Evolutionary conservation across 1,140 invertebrate species (phyloP).

Genomic region (Odontomachus brunneus): DNA sequence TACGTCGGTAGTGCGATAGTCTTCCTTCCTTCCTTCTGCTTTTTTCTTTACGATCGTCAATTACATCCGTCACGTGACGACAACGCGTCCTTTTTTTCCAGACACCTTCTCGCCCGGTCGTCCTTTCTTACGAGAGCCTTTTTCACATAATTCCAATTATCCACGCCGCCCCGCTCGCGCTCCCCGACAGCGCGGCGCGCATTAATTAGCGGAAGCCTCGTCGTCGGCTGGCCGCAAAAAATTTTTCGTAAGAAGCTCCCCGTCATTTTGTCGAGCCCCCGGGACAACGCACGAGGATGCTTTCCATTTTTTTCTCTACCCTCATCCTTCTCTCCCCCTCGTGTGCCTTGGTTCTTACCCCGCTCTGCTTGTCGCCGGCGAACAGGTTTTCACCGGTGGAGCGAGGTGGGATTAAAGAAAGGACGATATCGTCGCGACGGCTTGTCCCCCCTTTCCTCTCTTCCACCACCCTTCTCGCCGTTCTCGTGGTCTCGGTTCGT

Average conservation of each 20-base stretch:
- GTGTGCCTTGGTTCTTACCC: conserved; percentile 59
- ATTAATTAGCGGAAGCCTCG: conserved; percentile 82
- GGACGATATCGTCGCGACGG: conserved; percentile 33
- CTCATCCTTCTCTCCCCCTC: conserved; percentile 18
- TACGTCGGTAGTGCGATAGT: conserved; percentile 69
- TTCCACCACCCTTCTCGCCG: not conserved
- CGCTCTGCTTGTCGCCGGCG: conserved; percentile 29
- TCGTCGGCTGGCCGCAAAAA: conserved; percentile 62
- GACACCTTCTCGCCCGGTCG: conserved; percentile 13
- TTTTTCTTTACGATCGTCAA: conserved; percentile 75
- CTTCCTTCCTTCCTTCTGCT: not conserved
- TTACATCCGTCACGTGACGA: conserved; percentile 83
- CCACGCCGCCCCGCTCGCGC: conserved; percentile 73
- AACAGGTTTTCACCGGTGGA: conserved; percentile 72
- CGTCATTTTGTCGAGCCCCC: conserved; percentile 75
- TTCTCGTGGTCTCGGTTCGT: conserved; percentile 77
- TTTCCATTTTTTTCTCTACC: conserved; percentile 54
- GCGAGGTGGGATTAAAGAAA: conserved; percentile 65
- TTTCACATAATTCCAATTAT: conserved; percentile 85
- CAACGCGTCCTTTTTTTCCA: conserved; percentile 71
- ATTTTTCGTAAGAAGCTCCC: conserved; percentile 67
- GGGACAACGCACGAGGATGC: conserved; percentile 66
- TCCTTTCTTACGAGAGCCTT: conserved; percentile 72
- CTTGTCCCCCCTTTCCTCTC: not conserved
- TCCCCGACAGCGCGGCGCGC: conserved; percentile 64